A percentile compares a stretch with the other conserved stretches of the same genome.
These are phyloP conservation scores for Petromus typicus DNA, from an alignment of 2,113 vertebrate genomes.

Conservation along the genomic window DNA sequence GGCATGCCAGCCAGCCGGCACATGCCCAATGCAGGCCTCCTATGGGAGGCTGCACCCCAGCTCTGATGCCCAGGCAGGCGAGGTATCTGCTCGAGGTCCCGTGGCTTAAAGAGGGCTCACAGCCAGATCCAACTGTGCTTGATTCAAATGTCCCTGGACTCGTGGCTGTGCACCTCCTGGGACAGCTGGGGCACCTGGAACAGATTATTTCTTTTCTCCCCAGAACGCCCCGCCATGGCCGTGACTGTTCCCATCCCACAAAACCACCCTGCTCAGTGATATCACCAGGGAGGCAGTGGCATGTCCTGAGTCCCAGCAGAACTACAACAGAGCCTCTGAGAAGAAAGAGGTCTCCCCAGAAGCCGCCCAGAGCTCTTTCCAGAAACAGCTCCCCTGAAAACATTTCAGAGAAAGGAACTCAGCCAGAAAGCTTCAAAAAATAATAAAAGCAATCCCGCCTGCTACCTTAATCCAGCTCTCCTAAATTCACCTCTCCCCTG, in stretches of 20 bases:
- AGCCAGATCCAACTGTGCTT: not conserved
- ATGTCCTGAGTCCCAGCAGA: not conserved
- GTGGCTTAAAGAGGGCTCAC: not conserved
- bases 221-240: accelerated
- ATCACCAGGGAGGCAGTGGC: not conserved
- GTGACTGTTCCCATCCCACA: accelerated
- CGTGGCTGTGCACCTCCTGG: accelerated
- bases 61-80: accelerated
- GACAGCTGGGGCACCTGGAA: accelerated
- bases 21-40: accelerated
- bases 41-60: accelerated
- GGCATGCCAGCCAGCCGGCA: accelerated
- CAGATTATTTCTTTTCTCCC: no score
- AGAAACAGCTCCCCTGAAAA: constrained; percentile 54
- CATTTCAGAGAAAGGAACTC: constrained; percentile 19
- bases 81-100: not conserved
- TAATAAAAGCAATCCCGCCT: not conserved
- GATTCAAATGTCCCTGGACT: not conserved
- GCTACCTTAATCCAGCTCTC: not conserved
- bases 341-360: not conserved
- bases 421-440: constrained; percentile 18
- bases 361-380: constrained; percentile 23
- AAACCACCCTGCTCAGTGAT: not conserved
- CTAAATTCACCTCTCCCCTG: not conserved
- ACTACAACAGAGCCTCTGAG: not conserved